Base-by-base conservation (phyloP, 2,113 vertebrate species). In the Menura novaehollandiae region DNA sequence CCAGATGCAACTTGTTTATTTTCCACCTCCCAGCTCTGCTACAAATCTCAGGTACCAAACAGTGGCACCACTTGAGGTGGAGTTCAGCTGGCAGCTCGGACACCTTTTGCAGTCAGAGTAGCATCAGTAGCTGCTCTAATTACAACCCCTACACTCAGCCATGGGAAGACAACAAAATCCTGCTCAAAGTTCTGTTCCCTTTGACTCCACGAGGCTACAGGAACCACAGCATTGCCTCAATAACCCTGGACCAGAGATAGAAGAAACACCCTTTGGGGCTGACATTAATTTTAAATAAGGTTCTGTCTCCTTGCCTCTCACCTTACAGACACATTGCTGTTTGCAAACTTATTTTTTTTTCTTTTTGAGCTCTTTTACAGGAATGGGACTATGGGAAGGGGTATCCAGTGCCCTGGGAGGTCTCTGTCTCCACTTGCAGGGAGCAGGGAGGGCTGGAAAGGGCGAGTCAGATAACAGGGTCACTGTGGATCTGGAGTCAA, bases 241-340 rank as follows among this genome's bases (percentile, higher is more conserved):
- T 55, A 92, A 91, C 20, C 55, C 60, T 73, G 69, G 47, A 47
- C 56, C 59, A 76, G 71, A 74, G 30, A 21, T 7, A 43, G 49
- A 2, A 56, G 7, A 78, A 56, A 28, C 22, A 32, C 55, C 51
- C 59, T 87, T 47, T 55, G 74, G 33, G 85, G 43, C 41, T 67
- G 67, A 23, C 67, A 55, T 83, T 88, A 88, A 85, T 95, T 94
- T 96, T 91, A 83, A 77, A 85, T 73, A 83, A 95, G 51, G 43
- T 49, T 90, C 74, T 79, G 23, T 10, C 74, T 83, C 44, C 21
- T 49, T 67, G 19, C 74, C 39, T 90, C 78, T 93, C 47, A 19
- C 77, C 47, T 91, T 79, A 66, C 59, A 83, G 88, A 63, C n/a
- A 37, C 55, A 62, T 17, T 66, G 67, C n/a, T 85, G 71, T 67